These are phyloP conservation scores for Sebastes taczanowskii DNA, from an alignment of 2,797 vertebrate genomes.

Conservation along the genomic window DNA sequence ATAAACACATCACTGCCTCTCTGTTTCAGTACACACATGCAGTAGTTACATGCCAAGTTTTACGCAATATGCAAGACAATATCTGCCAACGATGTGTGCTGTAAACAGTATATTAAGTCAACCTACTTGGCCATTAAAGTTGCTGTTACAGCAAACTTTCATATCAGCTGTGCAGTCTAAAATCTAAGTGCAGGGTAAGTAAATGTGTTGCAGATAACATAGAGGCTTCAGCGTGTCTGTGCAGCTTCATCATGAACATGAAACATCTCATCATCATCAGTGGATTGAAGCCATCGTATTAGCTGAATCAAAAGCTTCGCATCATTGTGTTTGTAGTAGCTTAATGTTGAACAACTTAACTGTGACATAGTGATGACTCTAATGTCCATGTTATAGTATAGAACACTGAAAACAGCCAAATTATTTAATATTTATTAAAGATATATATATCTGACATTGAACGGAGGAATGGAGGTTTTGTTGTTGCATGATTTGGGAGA, in stretches of 20 bases:
- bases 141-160: background rate
- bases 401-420: slow-evolving; percentile 7
- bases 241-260: background rate
- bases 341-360: background rate
- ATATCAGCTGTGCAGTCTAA: background rate
- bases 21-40: slow-evolving; percentile 40
- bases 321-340: background rate
- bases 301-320: background rate
- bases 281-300: background rate
- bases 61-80: background rate
- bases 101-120: background rate
- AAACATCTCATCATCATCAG: slow-evolving; percentile 7
- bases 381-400: background rate
- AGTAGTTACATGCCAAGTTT: slow-evolving; percentile 14
- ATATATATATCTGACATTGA: background rate
- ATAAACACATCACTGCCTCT: slow-evolving; percentile 55
- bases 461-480: background rate
- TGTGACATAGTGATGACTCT: slow-evolving; percentile 1
- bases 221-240: background rate
- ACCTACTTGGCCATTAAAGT: background rate
- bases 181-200: background rate
- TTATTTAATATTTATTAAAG: slow-evolving; percentile 35
- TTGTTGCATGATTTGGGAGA: background rate
- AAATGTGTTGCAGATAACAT: background rate
- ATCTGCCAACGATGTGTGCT: background rate